These are phyloP conservation scores for Hemitrygon akajei DNA, from an alignment of 2,797 vertebrate species.

Conservation along the genomic window DNA sequence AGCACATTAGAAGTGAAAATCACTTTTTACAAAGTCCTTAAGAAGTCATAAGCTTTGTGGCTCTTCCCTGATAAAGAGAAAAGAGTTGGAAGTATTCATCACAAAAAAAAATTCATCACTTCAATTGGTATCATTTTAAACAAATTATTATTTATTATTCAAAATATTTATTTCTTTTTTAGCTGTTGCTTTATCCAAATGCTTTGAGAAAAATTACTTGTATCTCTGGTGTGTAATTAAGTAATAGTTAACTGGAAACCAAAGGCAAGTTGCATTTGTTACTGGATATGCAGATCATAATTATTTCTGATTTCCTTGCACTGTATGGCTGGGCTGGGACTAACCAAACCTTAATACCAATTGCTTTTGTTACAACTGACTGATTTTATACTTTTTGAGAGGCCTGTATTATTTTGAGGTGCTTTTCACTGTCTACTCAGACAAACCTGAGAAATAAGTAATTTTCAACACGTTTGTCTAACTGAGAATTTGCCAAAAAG, in stretches of 20 bases:
- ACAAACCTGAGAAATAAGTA: not conserved
- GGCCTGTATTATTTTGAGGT: not conserved
- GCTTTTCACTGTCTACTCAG: not conserved
- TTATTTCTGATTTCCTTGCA: not conserved
- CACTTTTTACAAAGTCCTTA: conserved; percentile 6
- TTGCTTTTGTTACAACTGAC: not conserved
- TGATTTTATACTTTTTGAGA: not conserved
- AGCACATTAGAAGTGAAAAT: not conserved
- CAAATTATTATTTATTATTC: not conserved
- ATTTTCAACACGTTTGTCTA: not conserved
- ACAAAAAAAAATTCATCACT: not conserved
- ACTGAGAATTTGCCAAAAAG: not conserved
- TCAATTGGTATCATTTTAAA: not conserved
- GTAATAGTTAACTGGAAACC: not conserved
- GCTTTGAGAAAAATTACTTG: not conserved
- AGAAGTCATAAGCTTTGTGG: conserved; percentile 29
- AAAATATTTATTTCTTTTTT: not conserved
- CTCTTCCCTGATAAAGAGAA: conserved; percentile 27
- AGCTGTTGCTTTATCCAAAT: not conserved
- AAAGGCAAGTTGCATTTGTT: not conserved
- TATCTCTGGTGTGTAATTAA: not conserved
- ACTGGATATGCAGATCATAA: not conserved
- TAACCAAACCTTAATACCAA: not conserved
- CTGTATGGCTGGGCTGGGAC: not conserved
- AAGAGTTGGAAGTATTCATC: not conserved